Evolutionary conservation across 2,888 invertebrate species (phyloP).

Genomic region (Caenorhabditis angaria): DNA sequence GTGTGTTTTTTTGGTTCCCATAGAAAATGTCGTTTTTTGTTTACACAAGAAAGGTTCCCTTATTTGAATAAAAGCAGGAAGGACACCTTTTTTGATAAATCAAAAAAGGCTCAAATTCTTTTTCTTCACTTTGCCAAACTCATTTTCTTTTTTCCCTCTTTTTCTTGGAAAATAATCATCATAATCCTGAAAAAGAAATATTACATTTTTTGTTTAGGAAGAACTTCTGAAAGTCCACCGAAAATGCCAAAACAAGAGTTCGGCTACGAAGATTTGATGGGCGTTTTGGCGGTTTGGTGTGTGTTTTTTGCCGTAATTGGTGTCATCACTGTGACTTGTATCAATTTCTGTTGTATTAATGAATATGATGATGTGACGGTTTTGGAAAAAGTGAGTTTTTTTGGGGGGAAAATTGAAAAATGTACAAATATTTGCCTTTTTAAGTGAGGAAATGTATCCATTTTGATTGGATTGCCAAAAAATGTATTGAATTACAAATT

Average conservation of each 20-base stretch:
- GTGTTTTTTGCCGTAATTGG: constrained; percentile 47
- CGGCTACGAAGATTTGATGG: constrained; percentile 21
- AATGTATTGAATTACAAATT: no score
- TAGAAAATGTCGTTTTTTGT: neutral
- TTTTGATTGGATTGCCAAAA: no score
- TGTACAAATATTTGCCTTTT: no score
- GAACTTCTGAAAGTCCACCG: no score
- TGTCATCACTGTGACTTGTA: constrained; percentile 47
- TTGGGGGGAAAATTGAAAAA: neutral
- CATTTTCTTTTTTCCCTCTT: neutral
- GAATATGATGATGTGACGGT: constrained; percentile 55
- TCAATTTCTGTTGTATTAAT: constrained; percentile 58
- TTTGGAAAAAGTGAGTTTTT: constrained; percentile 49
- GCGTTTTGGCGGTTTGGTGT: constrained; percentile 41
- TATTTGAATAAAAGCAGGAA: neutral
- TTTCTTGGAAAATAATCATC: no score
- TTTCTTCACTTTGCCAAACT: neutral
- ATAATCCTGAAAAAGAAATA: no score
- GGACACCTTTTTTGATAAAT: neutral
- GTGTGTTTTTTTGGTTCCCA: no score
- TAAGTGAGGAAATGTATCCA: no score
- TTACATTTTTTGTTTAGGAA: no score
- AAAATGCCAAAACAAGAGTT: constrained; percentile 39
- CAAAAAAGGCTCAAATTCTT: neutral
- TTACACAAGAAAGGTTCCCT: neutral